Conservation (phyloP, 2,113 vertebrate species). For the Myotis lucifugus region DNA sequence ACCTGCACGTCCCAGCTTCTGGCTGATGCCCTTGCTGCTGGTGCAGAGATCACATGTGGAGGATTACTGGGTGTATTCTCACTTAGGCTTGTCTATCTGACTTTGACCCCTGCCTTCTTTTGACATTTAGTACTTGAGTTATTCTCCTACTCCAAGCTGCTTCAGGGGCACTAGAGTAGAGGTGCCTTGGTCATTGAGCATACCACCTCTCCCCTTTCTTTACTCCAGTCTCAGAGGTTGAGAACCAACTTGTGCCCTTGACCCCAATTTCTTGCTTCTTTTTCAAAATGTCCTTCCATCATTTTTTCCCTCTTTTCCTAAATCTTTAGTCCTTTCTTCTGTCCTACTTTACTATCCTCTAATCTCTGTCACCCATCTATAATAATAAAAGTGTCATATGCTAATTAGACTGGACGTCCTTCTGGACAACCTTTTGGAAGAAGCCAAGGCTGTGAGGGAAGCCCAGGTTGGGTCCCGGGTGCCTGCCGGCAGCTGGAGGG, state of each 20-base stretch:
- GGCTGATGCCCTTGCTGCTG: background rate
- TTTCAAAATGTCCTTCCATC: background rate
- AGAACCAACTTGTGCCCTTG: background rate
- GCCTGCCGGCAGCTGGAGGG: too few species aligned
- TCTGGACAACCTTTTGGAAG: too few species aligned
- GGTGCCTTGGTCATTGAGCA: too few species aligned
- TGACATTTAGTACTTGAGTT: background rate
- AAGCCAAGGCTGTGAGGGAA: too few species aligned
- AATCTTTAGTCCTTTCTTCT: background rate
- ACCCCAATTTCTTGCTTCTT: background rate
- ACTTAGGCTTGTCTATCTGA: background rate
- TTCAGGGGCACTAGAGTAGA: accelerated
- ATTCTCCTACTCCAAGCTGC: background rate
- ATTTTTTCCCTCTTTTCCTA: background rate
- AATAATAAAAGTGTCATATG: too few species aligned
- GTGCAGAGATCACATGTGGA: background rate
- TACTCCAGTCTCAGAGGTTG: background rate
- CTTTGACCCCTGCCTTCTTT: background rate
- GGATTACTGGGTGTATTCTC: background rate
- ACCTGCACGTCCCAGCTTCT: background rate
- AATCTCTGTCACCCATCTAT: background rate
- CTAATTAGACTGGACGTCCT: too few species aligned
- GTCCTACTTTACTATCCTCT: background rate
- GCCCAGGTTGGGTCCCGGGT: too few species aligned
- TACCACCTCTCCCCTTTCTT: background rate